Evolutionary conservation across 1,140 invertebrate genomes (phyloP).

Genomic region (Ceratosolen solmsi): DNA sequence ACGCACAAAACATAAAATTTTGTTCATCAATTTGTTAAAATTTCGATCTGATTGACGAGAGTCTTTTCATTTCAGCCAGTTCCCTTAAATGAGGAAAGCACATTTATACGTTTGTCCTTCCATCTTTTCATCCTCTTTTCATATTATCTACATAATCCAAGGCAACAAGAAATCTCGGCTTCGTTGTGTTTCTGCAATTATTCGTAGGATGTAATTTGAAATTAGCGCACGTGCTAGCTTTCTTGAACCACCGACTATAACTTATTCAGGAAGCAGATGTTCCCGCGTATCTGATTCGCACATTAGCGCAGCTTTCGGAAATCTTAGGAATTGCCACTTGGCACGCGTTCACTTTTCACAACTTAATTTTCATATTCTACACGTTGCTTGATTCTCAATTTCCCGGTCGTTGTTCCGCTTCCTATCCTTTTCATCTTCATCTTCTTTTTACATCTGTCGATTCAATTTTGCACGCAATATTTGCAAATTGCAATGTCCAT

Average conservation of each 20-base stretch:
- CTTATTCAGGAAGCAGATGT: not conserved
- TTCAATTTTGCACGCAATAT: no score
- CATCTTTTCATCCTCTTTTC: not conserved
- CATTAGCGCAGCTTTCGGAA: not conserved
- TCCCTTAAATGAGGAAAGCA: not conserved
- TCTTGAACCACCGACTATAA: not conserved
- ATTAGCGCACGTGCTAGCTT: not conserved
- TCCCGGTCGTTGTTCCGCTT: not conserved
- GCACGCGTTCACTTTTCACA: not conserved
- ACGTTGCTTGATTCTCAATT: not conserved
- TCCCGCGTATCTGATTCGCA: not conserved
- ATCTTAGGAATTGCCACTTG: not conserved
- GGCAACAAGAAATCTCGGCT: not conserved
- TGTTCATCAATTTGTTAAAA: no score
- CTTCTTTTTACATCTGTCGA: no score
- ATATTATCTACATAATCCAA: not conserved
- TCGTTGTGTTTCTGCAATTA: not conserved
- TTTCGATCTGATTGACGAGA: not conserved
- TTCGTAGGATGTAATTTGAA: not conserved
- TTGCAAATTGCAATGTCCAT: no score
- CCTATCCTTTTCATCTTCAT: not conserved
- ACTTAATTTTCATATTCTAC: not conserved
- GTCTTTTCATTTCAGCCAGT: constrained; percentile 28
- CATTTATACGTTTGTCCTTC: not conserved
- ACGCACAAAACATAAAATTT: no score